Evolutionary conservation across 2,888 invertebrate genomes (phyloP), one percentile per base, ranked within the genome.

Genomic region (Malthinus seriepunctatus): DNA sequence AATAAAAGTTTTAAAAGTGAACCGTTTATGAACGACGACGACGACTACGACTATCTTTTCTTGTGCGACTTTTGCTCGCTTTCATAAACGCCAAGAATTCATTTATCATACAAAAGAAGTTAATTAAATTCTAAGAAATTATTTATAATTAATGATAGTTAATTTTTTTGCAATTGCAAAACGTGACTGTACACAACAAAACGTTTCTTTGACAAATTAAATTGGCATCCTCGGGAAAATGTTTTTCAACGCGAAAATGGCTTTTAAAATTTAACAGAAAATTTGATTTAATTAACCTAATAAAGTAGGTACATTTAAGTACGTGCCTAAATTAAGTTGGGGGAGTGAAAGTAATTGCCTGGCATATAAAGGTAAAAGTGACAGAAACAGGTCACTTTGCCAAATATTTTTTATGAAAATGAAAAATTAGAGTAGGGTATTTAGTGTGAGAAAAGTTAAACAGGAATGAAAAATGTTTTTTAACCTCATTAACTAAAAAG

Each of bases 1-100:
- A 60, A 60, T 60, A 62, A 64, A 66, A 64, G 56, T 23, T 61
- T 60, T 61, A 61, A 53, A 61, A 53, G 56, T 44, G 54, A 55
- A 51, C 51, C 60, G 47, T 54, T 60, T 60, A 59, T 46, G 50
- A 51, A 54, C 59, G 58, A 32, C 49, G 54, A 32, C 49, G 54
- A 39, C 49, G 54, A 59, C 23, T 23, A 39, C 49, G 54, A 59
- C 54, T 59, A 59, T 59, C 59, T 59, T 50, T 59, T 54, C 54
- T 59, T 55, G 54, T 54, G 50, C 59, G 54, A 38, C 50, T 59
- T 47, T 42, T 42, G 39, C 59, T 14, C 10, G 32, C 39, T 56
- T 60, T 55, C 46, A 56, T 51, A 37, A 50, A 55, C 51, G 55
- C 35, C 44, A 33, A 51, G 45, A 50, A 49, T 46, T 47, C 55